phyloP scores from a whole-genome alignment of 2,113 vertebrate genomes.

The Solea solea region DNA sequence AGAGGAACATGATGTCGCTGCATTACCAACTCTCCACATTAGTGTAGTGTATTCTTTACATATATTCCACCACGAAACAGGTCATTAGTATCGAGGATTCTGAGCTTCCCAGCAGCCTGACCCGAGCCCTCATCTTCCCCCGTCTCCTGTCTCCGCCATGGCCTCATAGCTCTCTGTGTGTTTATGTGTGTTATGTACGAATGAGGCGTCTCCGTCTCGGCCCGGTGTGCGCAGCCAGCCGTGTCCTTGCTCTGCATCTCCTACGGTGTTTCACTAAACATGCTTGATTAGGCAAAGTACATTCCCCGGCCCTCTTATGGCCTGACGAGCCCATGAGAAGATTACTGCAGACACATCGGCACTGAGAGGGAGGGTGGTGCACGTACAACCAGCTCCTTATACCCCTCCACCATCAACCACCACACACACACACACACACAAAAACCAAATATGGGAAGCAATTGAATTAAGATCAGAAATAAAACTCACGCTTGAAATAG shows the following conservation, averaged over 20 bases:
- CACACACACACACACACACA: conserved; percentile 32
- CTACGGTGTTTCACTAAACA: conserved; percentile 73
- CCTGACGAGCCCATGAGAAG: conserved; percentile 71
- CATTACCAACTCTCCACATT: conserved; percentile 45
- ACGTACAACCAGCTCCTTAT: conserved; percentile 51
- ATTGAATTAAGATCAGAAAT: conserved; percentile 67
- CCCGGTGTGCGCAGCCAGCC: conserved; percentile 54
- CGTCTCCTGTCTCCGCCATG: conserved; percentile 6
- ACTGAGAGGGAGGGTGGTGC: conserved; percentile 46
- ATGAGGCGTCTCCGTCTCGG: conserved; percentile 64
- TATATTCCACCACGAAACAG: conserved; percentile 62
- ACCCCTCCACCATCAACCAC: conserved; percentile 39
- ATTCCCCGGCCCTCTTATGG: conserved; percentile 69
- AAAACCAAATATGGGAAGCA: conserved; percentile 54
- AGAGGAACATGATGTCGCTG: conserved; percentile 50
- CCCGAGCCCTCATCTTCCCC: conserved; percentile 20
- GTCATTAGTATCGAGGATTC: conserved; percentile 65
- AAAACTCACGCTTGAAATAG: conserved; percentile 25
- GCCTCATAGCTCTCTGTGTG: conserved; percentile 52
- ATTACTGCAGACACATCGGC: conserved; percentile 69
- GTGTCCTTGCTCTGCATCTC: conserved; percentile 60
- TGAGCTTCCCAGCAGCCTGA: conserved; percentile 39
- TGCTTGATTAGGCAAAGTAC: conserved; percentile 80
- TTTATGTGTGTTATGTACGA: conserved; percentile 66
- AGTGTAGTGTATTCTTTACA: conserved; percentile 59